Evolutionary conservation across 2,888 invertebrate genomes (phyloP).

Genomic region (Mimas tiliae): DNA sequence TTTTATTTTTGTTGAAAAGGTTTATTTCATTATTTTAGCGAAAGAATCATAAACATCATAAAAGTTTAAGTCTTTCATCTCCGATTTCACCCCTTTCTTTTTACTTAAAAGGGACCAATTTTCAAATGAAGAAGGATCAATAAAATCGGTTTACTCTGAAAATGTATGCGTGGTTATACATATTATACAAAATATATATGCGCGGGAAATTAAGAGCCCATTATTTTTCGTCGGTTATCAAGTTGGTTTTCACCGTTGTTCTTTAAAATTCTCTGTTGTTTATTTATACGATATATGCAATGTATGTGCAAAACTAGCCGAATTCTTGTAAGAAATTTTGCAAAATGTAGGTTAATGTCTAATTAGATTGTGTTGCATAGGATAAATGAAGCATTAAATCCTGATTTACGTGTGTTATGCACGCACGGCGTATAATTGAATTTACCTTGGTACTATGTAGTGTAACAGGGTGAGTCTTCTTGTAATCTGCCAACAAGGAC

Average conservation of each 20-base stretch:
- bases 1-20: too few relatives aligned
- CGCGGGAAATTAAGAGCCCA: too few relatives aligned
- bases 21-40: too few relatives aligned
- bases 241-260: neutral
- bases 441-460: conserved; percentile 44
- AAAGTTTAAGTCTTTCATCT: too few relatives aligned
- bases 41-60: too few relatives aligned
- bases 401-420: conserved; percentile 49
- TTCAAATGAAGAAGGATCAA: too few relatives aligned
- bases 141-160: too few relatives aligned
- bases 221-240: too few relatives aligned
- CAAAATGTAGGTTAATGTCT: conserved; percentile 11
- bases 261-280: neutral
- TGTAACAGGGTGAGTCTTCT: conserved; percentile 27
- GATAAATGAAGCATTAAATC: conserved; percentile 48
- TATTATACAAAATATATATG: too few relatives aligned
- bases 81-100: too few relatives aligned
- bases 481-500: conserved; percentile 2
- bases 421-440: conserved; percentile 47
- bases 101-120: too few relatives aligned
- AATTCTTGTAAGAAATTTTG: conserved; percentile 14
- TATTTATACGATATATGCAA: neutral
- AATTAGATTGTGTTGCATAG: conserved; percentile 35
- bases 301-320: neutral
- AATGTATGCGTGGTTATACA: too few relatives aligned